Conservation (phyloP, 2,797 vertebrate species). For the Centropyge bicolor region DNA sequence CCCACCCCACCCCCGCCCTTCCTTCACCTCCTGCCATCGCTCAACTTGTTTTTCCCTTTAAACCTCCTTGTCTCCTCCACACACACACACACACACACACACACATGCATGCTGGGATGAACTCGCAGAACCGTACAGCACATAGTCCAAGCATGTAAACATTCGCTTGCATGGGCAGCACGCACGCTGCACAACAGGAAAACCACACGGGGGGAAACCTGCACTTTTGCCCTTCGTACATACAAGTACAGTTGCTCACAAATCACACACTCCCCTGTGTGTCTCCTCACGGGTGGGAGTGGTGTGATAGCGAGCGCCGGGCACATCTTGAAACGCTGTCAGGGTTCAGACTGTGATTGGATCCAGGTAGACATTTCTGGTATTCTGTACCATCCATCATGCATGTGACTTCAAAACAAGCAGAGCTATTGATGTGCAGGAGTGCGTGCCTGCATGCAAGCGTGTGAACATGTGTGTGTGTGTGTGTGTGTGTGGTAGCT, state of each 20-base stretch:
- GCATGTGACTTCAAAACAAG: constrained; percentile 66
- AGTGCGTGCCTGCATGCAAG: constrained; percentile 14
- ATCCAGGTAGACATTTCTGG: constrained; percentile 72
- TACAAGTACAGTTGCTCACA: constrained; percentile 31
- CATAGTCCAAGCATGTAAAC: constrained; percentile 51
- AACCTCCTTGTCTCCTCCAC: constrained; percentile 26
- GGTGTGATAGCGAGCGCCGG: constrained; percentile 34
- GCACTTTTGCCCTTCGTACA: constrained; percentile 4
- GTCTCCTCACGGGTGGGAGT: constrained; percentile 11
- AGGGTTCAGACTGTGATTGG: constrained; percentile 49
- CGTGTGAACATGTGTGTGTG: constrained; percentile 13
- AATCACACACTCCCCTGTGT: constrained; percentile 30
- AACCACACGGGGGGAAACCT: constrained; percentile 7
- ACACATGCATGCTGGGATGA: constrained; percentile 33
- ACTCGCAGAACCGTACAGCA: constrained; percentile 9
- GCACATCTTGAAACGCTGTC: constrained; percentile 62
- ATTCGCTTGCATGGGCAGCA: constrained; percentile 32
- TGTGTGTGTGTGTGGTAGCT: too few relatives aligned
- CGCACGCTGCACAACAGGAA: not conserved
- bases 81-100: constrained; percentile 18
- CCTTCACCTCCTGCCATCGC: constrained; percentile 63
- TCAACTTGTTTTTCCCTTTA: constrained; percentile 64
- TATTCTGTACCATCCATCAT: constrained; percentile 62
- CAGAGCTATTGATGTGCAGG: constrained; percentile 55
- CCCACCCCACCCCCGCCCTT: constrained; percentile 32